Evolutionary conservation across 2,888 invertebrate genomes (phyloP), one percentile per base, ranked within the genome.

Genomic region (Harpalus rufipes): DNA sequence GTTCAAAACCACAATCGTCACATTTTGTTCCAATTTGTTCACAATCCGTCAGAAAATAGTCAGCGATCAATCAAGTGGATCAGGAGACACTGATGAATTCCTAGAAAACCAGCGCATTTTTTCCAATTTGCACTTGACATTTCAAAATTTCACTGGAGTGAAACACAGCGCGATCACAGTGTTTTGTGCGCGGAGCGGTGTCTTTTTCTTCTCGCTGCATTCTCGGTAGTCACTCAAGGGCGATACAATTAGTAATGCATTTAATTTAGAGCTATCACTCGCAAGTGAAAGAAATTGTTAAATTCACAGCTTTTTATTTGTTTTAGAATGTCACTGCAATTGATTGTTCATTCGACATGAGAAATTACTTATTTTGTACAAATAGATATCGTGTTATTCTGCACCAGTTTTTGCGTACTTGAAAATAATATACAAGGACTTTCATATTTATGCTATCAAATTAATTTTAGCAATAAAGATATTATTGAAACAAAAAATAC

Each of bases 111-210:
- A 68, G 68, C 39, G 12, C 39, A 39, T 81, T 81, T 81, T 63
- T 63, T 32, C 81, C 63, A 21, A 61, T 68, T 16, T 81, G 68
- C 65, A 81, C 65, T 81, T 81, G 81, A 81, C 81, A 81, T 81
- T 81, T 81, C 65, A 65, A 41, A 81, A 51, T 81, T 51, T 65
- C 81, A 81, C 51, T 81, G 41, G 65, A 81, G 81, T 81, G 81
- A 65, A 81, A 81, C 81, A 81, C 68, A 41, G 41, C 25, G 44
- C 44, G 44, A 51, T 12, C 32, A 32, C 63, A 63, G 63, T 68
- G 68, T 68, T 68, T 68, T 68, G 44, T 14, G 7, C 39, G 6
- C 7, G 6, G 12, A n/a, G 63, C 63, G 63, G 6, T 25, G 63
- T 68, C 39, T 12, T 68, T 68, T 68, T 68, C 39, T 39, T 68